Base-by-base conservation (phyloP, 2,113 vertebrate genomes). In the Erinaceus europaeus region DNA sequence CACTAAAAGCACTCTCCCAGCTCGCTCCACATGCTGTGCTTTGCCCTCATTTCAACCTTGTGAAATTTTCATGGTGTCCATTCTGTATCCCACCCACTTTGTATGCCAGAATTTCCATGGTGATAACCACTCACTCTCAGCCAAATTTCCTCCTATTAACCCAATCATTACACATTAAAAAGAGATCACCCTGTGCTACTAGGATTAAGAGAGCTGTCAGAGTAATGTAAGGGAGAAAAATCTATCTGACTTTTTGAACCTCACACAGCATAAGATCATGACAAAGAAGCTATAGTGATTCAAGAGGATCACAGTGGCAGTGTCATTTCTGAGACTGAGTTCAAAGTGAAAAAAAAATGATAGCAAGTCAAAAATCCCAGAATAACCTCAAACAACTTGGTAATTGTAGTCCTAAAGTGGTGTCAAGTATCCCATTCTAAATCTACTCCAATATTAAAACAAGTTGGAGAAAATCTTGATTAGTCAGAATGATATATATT, bases 21-120 rank as follows among this genome's bases (percentile, higher is more conserved):
- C 83, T 94, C 40, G 6, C 64, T 57, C 61, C 73, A 59, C 75
- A 77, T 4, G 62, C 90, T 74, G 88, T 86, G 86, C 88, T 85
- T 53, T 94, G 87, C 88, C 94, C 91, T 93, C 38, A 89, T 95
- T 94, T 95, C 81, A 94, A 91, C 89, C 69, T 62, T 53, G 67
- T 82, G 84, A 93, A 76, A 67, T 78, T 84, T 84, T 86, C 40
- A 25, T 29, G 59, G 32, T 87, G 40, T 72, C 80, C 55, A 32
- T 21, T 69, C 29, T 91, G 29, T 74, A 40, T 29, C 64, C 79
- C 44, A 79, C 69, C 0, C n/a, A 83, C 32, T 89, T 90, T 94
- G 90, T 78, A 72, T 34, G 77, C 64, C 32, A 40, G 5, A 14
- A 57, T 62, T 88, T 80, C 65, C n/a, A 62, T 74, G 57, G n/a